phyloP scores from a whole-genome alignment of 1,140 invertebrate species.

The Orchesella cincta region DNA sequence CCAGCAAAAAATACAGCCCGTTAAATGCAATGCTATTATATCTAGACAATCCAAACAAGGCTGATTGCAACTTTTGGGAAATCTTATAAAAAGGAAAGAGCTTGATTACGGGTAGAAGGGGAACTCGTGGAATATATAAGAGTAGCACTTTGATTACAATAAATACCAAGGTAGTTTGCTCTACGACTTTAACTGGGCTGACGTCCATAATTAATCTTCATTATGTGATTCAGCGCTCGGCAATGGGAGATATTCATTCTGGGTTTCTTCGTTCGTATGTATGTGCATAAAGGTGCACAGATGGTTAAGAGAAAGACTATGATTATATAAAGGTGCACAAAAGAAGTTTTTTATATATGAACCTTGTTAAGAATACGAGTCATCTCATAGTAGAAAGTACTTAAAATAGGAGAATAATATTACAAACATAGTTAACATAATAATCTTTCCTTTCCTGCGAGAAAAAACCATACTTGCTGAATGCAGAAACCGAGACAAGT shows the following conservation, averaged over 20 bases:
- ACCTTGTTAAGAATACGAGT: slow-evolving; percentile 5
- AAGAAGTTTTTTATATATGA: slow-evolving; percentile 1
- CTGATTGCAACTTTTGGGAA: slow-evolving; percentile 4
- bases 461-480: neutral
- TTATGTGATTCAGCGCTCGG: slow-evolving; percentile 2
- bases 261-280: neutral
- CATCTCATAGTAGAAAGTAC: neutral
- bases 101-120: neutral
- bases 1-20: neutral
- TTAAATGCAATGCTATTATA: neutral
- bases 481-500: no score
- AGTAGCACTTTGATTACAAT: neutral
- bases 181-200: slow-evolving; percentile 4
- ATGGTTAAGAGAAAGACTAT: neutral
- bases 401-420: neutral
- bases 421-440: neutral
- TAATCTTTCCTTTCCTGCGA: neutral
- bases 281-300: no score
- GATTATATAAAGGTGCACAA: neutral
- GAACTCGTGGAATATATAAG: no score
- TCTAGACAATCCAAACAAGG: neutral
- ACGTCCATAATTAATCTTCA: slow-evolving; percentile 26
- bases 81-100: slow-evolving; percentile 1
- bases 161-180: neutral
- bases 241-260: neutral